Percentiles rank a stretch among this genome's conserved stretches.
phyloP scores from a whole-genome alignment of 2,888 invertebrate species.

The Drosophila planitibia region DNA sequence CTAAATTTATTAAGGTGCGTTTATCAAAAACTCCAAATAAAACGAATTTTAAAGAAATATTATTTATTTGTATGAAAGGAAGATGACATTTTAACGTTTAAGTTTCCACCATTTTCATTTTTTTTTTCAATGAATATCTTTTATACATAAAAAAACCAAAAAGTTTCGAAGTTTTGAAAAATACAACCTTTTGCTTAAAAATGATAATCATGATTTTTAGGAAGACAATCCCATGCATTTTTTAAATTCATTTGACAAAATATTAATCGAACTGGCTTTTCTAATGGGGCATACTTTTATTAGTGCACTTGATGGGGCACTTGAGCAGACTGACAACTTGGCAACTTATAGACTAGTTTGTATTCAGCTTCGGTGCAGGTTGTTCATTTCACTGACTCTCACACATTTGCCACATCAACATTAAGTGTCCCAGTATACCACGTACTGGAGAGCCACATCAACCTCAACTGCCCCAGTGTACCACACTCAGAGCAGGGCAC shows the following conservation, averaged over 20 bases:
- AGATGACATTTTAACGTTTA: not conserved
- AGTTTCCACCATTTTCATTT: not conserved
- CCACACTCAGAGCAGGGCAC: not conserved
- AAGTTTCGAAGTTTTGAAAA: not conserved
- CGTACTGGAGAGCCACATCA: not conserved
- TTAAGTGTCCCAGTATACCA: conserved; percentile 2
- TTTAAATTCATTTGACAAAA: not conserved
- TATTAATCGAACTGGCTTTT: not conserved
- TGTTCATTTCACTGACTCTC: conserved; percentile 33
- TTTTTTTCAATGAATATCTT: not conserved
- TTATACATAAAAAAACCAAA: not conserved
- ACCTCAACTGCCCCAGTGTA: not conserved
- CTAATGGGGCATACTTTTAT: not conserved
- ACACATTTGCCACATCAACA: conserved; percentile 23
- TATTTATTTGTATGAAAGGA: too few species aligned
- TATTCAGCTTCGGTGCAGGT: conserved; percentile 26
- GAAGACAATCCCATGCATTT: not conserved
- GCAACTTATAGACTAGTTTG: conserved; percentile 45
- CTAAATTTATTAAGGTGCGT: not conserved
- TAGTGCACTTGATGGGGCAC: not conserved
- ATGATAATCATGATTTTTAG: not conserved
- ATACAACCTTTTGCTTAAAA: not conserved
- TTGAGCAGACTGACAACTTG: conserved; percentile 25
- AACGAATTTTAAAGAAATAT: too few species aligned
- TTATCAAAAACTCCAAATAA: too few species aligned